These are phyloP conservation scores for Spilarctia lutea DNA, from an alignment of 2,888 invertebrate genomes.

Conservation along the genomic window DNA sequence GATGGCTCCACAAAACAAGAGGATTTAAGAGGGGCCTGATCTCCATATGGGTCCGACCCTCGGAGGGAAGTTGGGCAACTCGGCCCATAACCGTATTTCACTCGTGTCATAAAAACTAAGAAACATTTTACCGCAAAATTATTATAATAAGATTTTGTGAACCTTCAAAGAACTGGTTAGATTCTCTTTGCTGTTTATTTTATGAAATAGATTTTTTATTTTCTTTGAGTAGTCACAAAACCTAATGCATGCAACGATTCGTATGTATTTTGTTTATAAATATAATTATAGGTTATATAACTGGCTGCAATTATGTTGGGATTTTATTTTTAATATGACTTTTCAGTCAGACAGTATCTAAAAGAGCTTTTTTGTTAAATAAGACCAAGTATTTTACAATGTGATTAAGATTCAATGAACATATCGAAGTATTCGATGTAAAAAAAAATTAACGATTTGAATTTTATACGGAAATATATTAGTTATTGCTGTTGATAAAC, in stretches of 20 bases:
- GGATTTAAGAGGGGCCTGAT: constrained; percentile 74
- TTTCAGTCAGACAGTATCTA: not conserved
- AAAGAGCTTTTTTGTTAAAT: not conserved
- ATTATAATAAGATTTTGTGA: constrained; percentile 66
- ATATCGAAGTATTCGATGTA: not conserved
- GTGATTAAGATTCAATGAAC: not conserved
- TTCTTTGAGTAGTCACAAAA: not conserved
- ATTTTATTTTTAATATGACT: not conserved
- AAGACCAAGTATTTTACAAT: not conserved
- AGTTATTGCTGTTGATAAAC: no score
- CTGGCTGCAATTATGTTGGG: not conserved
- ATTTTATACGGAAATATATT: not conserved
- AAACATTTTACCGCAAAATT: constrained; percentile 74
- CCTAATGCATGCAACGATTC: no score
- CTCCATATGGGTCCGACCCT: constrained; percentile 67
- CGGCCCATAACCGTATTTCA: constrained; percentile 78
- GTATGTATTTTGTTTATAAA: not conserved
- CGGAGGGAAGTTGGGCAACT: constrained; percentile 65
- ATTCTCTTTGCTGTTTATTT: constrained; percentile 22
- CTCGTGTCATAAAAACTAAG: constrained; percentile 79
- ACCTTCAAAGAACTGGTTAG: constrained; percentile 13
- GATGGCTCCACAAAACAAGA: constrained; percentile 61
- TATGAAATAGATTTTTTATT: not conserved
- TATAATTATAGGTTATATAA: not conserved
- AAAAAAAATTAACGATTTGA: not conserved